A percentile compares a stretch with the other conserved stretches of the same genome.
phyloP scores from a whole-genome alignment of 2,113 vertebrate species.

The Helogale parvula region DNA sequence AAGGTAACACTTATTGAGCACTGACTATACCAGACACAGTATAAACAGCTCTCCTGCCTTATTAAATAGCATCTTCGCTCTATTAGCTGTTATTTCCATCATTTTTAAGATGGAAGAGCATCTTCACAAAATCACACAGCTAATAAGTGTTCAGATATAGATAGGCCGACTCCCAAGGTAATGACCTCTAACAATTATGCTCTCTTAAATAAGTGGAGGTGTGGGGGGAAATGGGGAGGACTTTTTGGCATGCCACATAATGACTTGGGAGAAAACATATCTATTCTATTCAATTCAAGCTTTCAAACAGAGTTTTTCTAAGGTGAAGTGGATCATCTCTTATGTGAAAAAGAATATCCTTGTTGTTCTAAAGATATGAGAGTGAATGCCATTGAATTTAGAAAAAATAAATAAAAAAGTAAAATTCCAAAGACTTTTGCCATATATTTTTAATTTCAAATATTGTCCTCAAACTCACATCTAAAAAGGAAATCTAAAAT shows the following conservation, averaged over 20 bases:
- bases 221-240: not conserved
- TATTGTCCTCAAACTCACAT: not conserved
- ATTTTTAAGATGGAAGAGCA: not conserved
- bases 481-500: not conserved
- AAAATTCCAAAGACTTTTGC: not conserved
- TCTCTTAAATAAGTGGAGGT: not conserved
- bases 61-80: not conserved
- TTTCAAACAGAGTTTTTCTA: not conserved
- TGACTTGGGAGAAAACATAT: not conserved
- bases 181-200: not conserved
- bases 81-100: not conserved
- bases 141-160: not conserved
- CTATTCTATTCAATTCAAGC: not conserved
- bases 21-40: not conserved
- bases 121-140: not conserved
- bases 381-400: not conserved
- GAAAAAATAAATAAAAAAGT: not conserved
- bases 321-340: not conserved
- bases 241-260: not conserved
- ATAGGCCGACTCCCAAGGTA: not conserved
- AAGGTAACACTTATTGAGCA: not conserved
- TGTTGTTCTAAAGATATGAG: not conserved
- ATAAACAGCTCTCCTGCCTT: not conserved
- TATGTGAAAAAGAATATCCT: not conserved
- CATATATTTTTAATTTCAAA: not conserved